Evolutionary conservation across 2,797 vertebrate genomes (phyloP), one percentile per base, ranked within the genome.

Genomic region (Streptopelia turtur): DNA sequence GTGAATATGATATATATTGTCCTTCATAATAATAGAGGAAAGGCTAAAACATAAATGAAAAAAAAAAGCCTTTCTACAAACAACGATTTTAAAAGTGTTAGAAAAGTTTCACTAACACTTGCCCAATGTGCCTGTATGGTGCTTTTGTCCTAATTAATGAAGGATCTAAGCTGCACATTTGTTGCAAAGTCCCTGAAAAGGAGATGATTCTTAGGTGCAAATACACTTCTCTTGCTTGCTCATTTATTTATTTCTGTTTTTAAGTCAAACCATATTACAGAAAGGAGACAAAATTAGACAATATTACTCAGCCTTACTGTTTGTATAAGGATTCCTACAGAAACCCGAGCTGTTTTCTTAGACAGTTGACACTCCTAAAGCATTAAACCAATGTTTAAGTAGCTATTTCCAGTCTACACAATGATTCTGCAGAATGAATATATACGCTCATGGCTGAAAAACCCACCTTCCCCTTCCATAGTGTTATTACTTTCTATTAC

Each of bases 1-100:
- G 90, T 96, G 95, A 97, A 97, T 97, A 78, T 92, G 89, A 96
- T 93, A 83, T 88, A 95, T 83, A 47, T 93, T 95, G 93, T 93
- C 65, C 91, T 83, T 91, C 63, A 65, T 94, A 90, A 93, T 63
- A 95, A 87, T 23, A 88, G 83, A 93, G 61, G 50, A 83, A 81
- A 94, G 68, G 50, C 84, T 82, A 81, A 94, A 97, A 93, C 90
- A 96, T 92, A 65, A 93, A 74, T 3, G 17, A 25, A 49, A 88
- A 90, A 79, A 56, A 87, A 28, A 52, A 50, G 10, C 8, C 31
- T 93, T 78, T 91, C 71, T 90, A 94, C 30, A 95, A 93, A 91
- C n/a, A 53, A 22, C 5, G 31, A 66, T 83, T 78, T 41, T 21
- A 94, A 70, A 56, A 41, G 70, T 39, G 28, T 59, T 87, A 33